These are phyloP conservation scores for Seriola aureovittata DNA, from an alignment of 2,113 vertebrate species.

Conservation along the genomic window DNA sequence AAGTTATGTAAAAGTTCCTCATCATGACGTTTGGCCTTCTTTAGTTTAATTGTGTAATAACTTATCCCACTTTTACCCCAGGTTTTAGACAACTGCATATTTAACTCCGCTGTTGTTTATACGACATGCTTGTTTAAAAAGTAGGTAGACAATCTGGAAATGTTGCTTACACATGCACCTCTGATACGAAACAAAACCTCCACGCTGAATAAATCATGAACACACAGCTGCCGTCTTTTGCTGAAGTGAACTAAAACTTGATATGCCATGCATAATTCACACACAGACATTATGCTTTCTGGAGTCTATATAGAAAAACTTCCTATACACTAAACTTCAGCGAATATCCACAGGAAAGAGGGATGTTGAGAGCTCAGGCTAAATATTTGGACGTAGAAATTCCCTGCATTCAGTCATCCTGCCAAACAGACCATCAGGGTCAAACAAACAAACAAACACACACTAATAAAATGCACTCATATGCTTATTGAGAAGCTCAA, in stretches of 20 bases:
- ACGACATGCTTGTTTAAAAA: conserved; percentile 70
- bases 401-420: not conserved
- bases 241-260: conserved; percentile 74
- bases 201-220: conserved; percentile 80
- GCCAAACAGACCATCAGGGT: not conserved
- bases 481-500: not conserved
- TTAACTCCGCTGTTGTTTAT: conserved; percentile 36
- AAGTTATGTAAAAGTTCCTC: not conserved
- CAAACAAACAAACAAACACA: conserved; percentile 24
- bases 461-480: not conserved
- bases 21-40: not conserved
- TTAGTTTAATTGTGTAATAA: not conserved
- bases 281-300: conserved; percentile 43
- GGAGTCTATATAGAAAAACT: conserved; percentile 18
- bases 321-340: conserved; percentile 7
- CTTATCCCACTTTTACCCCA: not conserved
- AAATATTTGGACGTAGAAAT: not conserved
- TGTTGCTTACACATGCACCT: conserved; percentile 76
- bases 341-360: not conserved
- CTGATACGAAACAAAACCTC: conserved; percentile 70
- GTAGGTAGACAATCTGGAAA: conserved; percentile 54
- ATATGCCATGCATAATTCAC: conserved; percentile 82
- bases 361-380: not conserved
- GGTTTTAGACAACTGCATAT: not conserved
- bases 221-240: conserved; percentile 65